phyloP scores from a whole-genome alignment of 2,797 vertebrate genomes.

The Eidolon dupreanum region DNA sequence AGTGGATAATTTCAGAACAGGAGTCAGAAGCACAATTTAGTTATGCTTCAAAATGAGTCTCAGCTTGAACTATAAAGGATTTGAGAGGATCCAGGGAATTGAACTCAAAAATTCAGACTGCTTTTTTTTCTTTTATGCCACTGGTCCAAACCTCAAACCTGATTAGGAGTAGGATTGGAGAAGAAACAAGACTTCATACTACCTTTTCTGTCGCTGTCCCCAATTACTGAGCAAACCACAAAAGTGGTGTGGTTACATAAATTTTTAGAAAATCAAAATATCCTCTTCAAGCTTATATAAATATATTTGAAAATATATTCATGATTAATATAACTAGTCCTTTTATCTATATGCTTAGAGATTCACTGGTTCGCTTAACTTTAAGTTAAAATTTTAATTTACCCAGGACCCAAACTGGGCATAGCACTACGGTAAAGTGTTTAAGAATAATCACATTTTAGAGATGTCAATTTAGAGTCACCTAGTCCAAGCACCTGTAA shows the following conservation, averaged over 20 bases:
- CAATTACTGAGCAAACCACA: neutral
- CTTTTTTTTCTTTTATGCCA: neutral
- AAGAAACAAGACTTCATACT: neutral
- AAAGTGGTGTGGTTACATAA: accelerated
- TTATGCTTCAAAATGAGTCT: neutral
- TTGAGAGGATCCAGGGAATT: neutral
- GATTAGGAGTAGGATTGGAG: neutral
- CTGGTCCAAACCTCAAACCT: neutral
- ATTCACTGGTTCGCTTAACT: neutral
- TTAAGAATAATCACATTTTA: neutral
- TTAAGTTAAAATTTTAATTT: constrained; percentile 5
- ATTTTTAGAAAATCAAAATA: neutral
- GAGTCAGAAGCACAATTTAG: neutral
- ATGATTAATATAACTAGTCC: neutral
- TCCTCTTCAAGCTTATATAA: neutral
- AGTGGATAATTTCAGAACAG: neutral
- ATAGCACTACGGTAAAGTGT: neutral
- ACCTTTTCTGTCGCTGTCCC: neutral
- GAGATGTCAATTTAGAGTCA: neutral
- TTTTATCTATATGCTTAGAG: neutral
- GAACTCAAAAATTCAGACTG: neutral
- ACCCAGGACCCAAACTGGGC: neutral
- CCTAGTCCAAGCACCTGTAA: neutral
- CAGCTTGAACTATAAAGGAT: neutral
- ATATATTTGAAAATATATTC: neutral